phyloP scores from a whole-genome alignment of 2,888 invertebrate genomes.

The Synanthedon vespiformis region DNA sequence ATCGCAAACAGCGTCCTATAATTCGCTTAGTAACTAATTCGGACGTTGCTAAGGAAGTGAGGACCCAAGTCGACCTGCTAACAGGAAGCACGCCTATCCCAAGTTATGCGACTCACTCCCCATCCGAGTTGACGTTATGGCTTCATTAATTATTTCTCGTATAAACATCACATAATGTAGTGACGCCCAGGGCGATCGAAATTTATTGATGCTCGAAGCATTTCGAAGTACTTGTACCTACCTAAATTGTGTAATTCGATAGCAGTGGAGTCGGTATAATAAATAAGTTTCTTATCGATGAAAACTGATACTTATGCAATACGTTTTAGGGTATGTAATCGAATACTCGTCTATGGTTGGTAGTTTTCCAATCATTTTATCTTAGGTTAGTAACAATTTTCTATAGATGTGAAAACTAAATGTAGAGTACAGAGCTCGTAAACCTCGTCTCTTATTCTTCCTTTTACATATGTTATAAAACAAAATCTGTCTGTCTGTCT shows the following conservation, averaged over 20 bases:
- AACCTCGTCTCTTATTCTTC: too few species aligned
- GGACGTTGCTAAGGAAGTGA: constrained; percentile 26
- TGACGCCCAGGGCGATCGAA: constrained; percentile 12
- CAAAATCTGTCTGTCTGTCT: too few species aligned
- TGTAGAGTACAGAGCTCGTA: too few species aligned
- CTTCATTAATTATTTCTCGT: constrained; percentile 21
- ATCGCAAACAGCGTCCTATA: too few species aligned
- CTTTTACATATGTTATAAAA: too few species aligned
- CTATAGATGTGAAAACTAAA: too few species aligned
- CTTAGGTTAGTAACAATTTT: too few species aligned
- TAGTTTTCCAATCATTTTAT: too few species aligned
- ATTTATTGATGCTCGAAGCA: constrained; percentile 8
- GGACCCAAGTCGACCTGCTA: constrained; percentile 27
- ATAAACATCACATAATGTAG: constrained; percentile 15
- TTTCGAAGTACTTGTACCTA: background rate
- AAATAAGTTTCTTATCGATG: background rate
- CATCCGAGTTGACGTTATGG: constrained; percentile 8
- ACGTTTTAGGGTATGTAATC: background rate
- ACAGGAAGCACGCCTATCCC: constrained; percentile 21
- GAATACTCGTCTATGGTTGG: background rate
- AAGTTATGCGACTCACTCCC: constrained; percentile 8
- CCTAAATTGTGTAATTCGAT: background rate
- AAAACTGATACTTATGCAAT: background rate
- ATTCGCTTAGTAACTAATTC: constrained; percentile 16
- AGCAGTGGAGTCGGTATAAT: background rate